These are phyloP conservation scores for Holcopasites calliopsidis DNA, from an alignment of 1,140 invertebrate genomes.

Conservation along the genomic window DNA sequence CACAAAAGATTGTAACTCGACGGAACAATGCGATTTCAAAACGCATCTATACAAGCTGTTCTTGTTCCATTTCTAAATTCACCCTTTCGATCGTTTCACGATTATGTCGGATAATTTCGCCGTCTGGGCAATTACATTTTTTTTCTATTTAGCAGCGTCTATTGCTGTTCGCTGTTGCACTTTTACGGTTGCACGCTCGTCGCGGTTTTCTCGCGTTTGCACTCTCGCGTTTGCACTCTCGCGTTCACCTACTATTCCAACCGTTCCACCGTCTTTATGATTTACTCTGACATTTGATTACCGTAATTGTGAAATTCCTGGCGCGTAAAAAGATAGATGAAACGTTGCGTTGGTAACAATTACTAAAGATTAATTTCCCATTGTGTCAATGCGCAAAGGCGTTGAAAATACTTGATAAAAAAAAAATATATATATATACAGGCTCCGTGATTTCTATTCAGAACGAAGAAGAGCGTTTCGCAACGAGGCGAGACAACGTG, in stretches of 20 bases:
- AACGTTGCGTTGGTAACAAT: no score
- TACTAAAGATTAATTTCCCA: no score
- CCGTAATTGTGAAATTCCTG: no score
- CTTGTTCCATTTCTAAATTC: not conserved
- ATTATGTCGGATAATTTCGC: not conserved
- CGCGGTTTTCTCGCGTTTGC: not conserved
- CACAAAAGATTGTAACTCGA: conserved; percentile 26
- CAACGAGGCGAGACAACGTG: not conserved
- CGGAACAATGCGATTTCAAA: conserved; percentile 9
- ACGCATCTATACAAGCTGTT: not conserved
- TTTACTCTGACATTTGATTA: not conserved
- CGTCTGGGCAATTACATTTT: not conserved
- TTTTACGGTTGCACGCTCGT: no score
- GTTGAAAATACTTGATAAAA: no score
- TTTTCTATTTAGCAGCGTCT: not conserved
- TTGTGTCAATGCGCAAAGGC: no score
- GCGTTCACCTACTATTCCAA: no score
- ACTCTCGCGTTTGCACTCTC: not conserved
- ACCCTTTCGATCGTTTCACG: not conserved
- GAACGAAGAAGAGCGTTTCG: not conserved
- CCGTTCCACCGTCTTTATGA: no score
- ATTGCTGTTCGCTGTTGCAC: not conserved
- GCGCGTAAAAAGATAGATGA: no score
- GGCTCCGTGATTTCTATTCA: not conserved
- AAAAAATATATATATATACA: no score